Percentiles rank a stretch among this genome's conserved stretches.
These are phyloP conservation scores for Drosophila mauritiana DNA, from an alignment of 1,140 invertebrate genomes.

Conservation along the genomic window DNA sequence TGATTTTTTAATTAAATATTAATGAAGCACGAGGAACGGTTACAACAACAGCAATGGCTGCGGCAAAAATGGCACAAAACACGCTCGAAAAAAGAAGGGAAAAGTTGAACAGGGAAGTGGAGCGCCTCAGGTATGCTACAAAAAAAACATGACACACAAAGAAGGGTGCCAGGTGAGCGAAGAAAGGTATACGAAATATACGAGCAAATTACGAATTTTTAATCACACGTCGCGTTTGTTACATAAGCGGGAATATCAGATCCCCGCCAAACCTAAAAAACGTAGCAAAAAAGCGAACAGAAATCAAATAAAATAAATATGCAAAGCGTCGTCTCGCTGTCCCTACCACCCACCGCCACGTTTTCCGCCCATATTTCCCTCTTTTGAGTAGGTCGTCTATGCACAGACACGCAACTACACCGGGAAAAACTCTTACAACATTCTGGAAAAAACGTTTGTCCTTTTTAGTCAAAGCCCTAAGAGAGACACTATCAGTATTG, in stretches of 20 bases:
- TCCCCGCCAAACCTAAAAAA: constrained; percentile 17
- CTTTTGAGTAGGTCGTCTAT: constrained; percentile 72
- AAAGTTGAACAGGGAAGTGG: constrained; percentile 36
- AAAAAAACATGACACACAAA: constrained; percentile 53
- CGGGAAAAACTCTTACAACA: neutral
- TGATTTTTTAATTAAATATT: constrained; percentile 84
- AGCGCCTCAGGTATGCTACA: constrained; percentile 47
- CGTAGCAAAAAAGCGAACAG: constrained; percentile 43
- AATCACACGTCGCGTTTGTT: constrained; percentile 77
- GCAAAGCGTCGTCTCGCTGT: constrained; percentile 70
- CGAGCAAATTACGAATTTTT: constrained; percentile 75
- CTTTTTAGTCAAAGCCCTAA: too few species aligned
- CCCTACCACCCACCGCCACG: neutral
- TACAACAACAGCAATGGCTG: constrained; percentile 3
- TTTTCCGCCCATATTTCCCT: constrained; percentile 17
- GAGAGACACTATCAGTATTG: too few species aligned
- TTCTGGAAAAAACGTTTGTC: too few species aligned
- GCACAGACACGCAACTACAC: constrained; percentile 73
- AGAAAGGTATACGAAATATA: constrained; percentile 40
- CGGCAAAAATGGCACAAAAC: constrained; percentile 45
- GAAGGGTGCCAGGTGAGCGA: constrained; percentile 32
- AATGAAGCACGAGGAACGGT: constrained; percentile 75
- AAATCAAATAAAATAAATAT: constrained; percentile 83
- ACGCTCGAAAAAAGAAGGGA: constrained; percentile 54
- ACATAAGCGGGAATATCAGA: constrained; percentile 47